A percentile compares a stretch with the other conserved stretches of the same genome.
Conservation (phyloP, 2,888 invertebrate genomes). For the Tipula vernalis region DNA sequence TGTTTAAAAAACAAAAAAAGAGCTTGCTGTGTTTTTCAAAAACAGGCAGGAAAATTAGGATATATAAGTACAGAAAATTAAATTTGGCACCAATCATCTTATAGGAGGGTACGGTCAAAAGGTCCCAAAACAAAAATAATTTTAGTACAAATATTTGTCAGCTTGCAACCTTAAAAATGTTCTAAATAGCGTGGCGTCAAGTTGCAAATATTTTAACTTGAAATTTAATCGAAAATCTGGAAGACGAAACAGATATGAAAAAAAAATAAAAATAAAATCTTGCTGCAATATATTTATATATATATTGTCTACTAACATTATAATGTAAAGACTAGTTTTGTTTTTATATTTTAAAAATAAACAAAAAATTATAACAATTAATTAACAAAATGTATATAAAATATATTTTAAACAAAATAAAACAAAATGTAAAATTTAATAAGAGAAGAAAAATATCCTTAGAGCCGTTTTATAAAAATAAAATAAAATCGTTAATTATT, state of each 20-base stretch:
- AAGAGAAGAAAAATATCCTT: background rate
- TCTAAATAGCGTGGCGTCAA: background rate
- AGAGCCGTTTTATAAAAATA: background rate
- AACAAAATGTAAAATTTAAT: background rate
- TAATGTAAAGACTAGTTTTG: background rate
- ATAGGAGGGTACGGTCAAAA: background rate
- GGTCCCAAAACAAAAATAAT: background rate
- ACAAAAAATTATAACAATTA: background rate
- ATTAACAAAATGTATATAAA: slow-evolving; percentile 4
- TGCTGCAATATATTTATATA: background rate
- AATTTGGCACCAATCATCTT: background rate
- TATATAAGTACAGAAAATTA: background rate
- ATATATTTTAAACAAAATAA: background rate
- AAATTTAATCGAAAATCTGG: background rate
- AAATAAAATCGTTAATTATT: background rate
- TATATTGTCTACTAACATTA: background rate
- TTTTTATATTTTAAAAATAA: background rate
- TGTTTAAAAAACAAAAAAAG: background rate
- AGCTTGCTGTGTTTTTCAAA: background rate
- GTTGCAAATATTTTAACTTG: background rate
- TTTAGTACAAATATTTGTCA: background rate
- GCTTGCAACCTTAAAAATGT: no score
- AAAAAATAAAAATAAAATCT: background rate
- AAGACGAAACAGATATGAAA: background rate
- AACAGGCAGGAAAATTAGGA: no score